Conservation (phyloP, 2,888 invertebrate genomes). For the Tetragnatha montana region DNA sequence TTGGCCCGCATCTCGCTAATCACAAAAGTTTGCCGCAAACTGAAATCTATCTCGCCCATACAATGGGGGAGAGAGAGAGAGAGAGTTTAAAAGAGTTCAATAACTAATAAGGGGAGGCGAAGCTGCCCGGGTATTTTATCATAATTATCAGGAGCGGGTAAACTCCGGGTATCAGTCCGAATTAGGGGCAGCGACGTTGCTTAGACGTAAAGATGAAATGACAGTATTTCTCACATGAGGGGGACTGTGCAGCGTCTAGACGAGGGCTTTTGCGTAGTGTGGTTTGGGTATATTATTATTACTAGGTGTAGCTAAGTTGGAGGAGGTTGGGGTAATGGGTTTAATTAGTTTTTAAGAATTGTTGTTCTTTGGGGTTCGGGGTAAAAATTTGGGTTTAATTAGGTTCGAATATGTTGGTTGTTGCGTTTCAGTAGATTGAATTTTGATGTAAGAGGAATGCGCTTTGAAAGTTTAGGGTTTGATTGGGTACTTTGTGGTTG, state of each 20-base stretch:
- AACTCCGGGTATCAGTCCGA: slow-evolving; percentile 53
- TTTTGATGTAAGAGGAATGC: no score
- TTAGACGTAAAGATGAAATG: slow-evolving; percentile 54
- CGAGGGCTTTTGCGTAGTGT: neutral
- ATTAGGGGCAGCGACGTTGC: slow-evolving; percentile 37
- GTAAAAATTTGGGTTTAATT: neutral
- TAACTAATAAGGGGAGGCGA: slow-evolving; percentile 64
- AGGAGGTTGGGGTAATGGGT: no score
- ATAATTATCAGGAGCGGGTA: slow-evolving; percentile 60
- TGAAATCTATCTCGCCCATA: slow-evolving; percentile 60
- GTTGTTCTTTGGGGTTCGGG: no score
- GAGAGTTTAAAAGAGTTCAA: slow-evolving; percentile 64
- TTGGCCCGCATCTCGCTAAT: slow-evolving; percentile 62
- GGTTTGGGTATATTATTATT: neutral
- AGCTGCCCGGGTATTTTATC: slow-evolving; percentile 31
- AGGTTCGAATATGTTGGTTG: neutral
- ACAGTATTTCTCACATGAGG: slow-evolving; percentile 57
- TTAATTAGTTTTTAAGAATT: no score
- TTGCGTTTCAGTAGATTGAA: neutral
- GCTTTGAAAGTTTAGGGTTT: no score
- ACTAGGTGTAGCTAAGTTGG: neutral
- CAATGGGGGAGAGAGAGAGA: slow-evolving; percentile 34
- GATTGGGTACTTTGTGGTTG: no score
- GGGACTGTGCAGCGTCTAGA: slow-evolving; percentile 31
- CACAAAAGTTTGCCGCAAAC: slow-evolving; percentile 67